Evolutionary conservation across 2,113 vertebrate species (phyloP), one percentile per base, ranked within the genome.

Genomic region (Dicaeum eximium): DNA sequence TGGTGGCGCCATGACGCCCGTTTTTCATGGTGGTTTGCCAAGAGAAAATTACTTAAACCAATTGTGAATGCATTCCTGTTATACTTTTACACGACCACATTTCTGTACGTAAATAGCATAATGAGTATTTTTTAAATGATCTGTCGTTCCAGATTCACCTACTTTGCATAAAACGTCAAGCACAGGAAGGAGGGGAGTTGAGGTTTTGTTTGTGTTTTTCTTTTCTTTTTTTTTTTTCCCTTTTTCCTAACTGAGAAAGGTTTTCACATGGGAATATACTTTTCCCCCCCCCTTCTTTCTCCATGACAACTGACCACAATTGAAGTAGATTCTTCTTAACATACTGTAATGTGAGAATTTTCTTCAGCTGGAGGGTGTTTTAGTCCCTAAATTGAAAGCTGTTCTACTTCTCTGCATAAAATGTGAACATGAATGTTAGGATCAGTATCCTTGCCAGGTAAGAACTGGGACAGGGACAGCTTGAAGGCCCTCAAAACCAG

Each of bases 1-100:
- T 98, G 98, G 98, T 98, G 98, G 99, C 98, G 98, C 99, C 98
- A 98, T 98, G 98, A 99, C 96, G 99, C 98, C 98, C 98, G 97
- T 98, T 98, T 98, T 98, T 98, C 97, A 98, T 98, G 92, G 98
- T 98, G 98, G 96, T 98, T 98, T 98, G 98, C 98, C 98, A 98
- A 98, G 98, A 98, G 97, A 97, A 98, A 98, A 98, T 98, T 98
- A 98, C 98, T 98, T 98, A 98, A 98, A 98, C 98, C 98, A 98
- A 98, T 98, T 98, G 98, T 98, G 98, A 98, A 97, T 98, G 97
- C 98, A 98, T 98, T 98, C 98, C 96, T 97, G 96, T 98, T 97
- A 96, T 97, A 97, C 96, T 98, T 98, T 97, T 96, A 96, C 97
- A 97, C 96, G 97, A 97, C 97, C 97, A 94, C 97, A 97, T 98